Conservation (phyloP, 2,888 invertebrate species). For the Lamellibrachia satsuma region DNA sequence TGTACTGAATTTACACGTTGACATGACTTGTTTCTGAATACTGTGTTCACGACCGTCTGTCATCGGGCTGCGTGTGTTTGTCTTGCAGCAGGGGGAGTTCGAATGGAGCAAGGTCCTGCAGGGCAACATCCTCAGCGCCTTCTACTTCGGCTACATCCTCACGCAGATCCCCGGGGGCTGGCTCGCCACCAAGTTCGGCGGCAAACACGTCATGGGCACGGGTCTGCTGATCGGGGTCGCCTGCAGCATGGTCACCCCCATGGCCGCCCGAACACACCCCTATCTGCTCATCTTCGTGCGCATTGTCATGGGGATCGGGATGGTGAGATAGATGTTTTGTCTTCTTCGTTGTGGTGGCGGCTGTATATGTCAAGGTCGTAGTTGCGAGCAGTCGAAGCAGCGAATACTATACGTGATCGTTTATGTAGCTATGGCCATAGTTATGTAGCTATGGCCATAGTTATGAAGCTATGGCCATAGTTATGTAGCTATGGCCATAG, state of each 20-base stretch:
- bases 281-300: slow-evolving; percentile 35
- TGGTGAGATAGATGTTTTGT: slow-evolving; percentile 13
- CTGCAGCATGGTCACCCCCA: slow-evolving; percentile 35
- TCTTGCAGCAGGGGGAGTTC: slow-evolving; percentile 35
- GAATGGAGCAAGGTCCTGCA: slow-evolving; percentile 35
- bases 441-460: too few species aligned
- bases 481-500: too few species aligned
- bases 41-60: too few species aligned
- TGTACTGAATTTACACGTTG: too few species aligned
- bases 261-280: slow-evolving; percentile 35
- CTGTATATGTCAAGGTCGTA: background rate
- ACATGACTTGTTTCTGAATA: too few species aligned
- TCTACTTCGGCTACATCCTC: slow-evolving; percentile 40
- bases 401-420: background rate
- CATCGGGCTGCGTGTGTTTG: background rate
- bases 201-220: slow-evolving; percentile 36
- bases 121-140: slow-evolving; percentile 37
- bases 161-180: slow-evolving; percentile 40
- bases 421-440: too few species aligned
- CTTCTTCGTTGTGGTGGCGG: background rate
- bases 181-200: slow-evolving; percentile 36
- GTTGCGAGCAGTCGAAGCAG: background rate
- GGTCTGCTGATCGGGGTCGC: slow-evolving; percentile 32
- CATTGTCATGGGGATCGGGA: slow-evolving; percentile 35
- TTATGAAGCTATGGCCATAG: too few species aligned